These are phyloP conservation scores for Lichenostomus cassidix DNA, from an alignment of 2,113 vertebrate genomes.

Conservation along the genomic window DNA sequence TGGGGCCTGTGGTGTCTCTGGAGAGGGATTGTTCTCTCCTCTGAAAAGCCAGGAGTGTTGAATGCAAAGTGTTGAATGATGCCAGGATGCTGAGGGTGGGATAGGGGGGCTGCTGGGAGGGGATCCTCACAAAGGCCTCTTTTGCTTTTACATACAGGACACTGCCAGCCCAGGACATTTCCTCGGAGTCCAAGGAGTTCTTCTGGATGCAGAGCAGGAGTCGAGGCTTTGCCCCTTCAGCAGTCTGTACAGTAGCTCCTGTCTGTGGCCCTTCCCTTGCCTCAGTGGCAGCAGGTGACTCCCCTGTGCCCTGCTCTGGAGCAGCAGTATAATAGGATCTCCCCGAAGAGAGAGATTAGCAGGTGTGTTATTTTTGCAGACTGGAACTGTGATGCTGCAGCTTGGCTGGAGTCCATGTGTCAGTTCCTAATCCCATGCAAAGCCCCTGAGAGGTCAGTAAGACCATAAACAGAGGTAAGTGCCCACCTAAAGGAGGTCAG, in stretches of 20 bases:
- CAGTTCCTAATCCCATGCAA: neutral
- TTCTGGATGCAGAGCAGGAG: neutral
- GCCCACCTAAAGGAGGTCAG: neutral
- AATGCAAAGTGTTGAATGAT: neutral
- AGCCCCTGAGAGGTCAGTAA: neutral
- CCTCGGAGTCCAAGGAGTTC: neutral
- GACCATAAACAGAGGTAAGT: neutral
- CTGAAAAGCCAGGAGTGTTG: neutral
- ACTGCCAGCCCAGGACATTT: neutral
- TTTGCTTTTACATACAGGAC: neutral
- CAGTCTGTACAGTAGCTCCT: neutral
- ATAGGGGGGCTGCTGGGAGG: rapidly evolving
- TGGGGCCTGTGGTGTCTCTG: neutral
- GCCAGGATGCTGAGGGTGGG: neutral
- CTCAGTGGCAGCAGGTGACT: neutral
- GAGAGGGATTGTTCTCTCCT: neutral
- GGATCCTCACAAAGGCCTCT: neutral
- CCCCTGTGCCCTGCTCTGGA: neutral
- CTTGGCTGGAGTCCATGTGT: neutral
- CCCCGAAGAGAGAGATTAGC: neutral
- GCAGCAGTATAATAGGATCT: neutral
- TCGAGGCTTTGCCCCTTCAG: neutral
- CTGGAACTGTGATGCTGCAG: neutral
- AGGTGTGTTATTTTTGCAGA: conserved; percentile 14
- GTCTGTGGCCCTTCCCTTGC: neutral